These are phyloP conservation scores for Lypha dubia DNA, from an alignment of 2,888 invertebrate species.

Conservation along the genomic window DNA sequence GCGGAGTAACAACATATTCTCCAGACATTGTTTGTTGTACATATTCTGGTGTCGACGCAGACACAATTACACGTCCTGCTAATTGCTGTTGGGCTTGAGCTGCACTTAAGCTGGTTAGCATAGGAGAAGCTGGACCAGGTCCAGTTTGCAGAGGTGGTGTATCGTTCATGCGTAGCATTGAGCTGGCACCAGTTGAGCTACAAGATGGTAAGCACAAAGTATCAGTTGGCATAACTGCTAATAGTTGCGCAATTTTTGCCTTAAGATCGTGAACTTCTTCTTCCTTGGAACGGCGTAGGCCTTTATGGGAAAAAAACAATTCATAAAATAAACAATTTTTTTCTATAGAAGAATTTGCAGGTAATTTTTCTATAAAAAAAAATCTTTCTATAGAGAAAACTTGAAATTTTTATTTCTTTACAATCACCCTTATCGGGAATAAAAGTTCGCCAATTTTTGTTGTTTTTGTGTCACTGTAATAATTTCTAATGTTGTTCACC, in stretches of 20 bases:
- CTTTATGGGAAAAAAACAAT: conserved; percentile 83
- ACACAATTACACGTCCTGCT: conserved; percentile 69
- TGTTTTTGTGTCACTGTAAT: too few species aligned
- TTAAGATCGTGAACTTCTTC: conserved; percentile 96
- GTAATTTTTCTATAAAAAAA: background rate
- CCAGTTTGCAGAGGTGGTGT: conserved; percentile 81
- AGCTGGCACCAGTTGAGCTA: conserved; percentile 84
- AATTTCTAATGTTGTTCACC: too few species aligned
- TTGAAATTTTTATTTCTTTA: background rate
- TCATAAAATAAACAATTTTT: background rate
- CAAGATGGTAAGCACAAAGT: conserved; percentile 85
- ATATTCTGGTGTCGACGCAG: conserved; percentile 72
- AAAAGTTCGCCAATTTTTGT: too few species aligned
- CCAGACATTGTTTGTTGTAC: conserved; percentile 76
- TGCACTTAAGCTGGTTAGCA: conserved; percentile 79
- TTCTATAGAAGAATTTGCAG: background rate
- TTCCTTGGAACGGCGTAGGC: conserved; percentile 91
- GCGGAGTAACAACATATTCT: conserved; percentile 65
- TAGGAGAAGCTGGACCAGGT: conserved; percentile 83
- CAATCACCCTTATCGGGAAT: too few species aligned
- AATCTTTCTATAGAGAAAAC: background rate
- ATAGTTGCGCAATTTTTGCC: conserved; percentile 94
- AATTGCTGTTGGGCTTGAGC: conserved; percentile 75
- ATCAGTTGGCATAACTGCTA: conserved; percentile 92
- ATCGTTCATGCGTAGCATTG: conserved; percentile 86